Evolutionary conservation across 2,113 vertebrate genomes (phyloP).

Genomic region (Calypte anna): DNA sequence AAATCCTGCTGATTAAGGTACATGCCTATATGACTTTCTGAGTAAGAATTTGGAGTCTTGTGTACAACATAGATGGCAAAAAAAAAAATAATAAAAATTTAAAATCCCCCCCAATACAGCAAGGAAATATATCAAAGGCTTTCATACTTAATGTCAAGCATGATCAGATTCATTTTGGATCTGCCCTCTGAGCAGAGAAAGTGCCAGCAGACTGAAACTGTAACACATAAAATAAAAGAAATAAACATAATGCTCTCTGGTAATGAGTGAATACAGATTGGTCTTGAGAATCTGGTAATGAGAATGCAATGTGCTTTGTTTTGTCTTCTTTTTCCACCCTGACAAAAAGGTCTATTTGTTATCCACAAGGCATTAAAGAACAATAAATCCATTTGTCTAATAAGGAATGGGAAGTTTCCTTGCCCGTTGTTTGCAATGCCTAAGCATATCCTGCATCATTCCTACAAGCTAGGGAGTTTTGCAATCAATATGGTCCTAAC

Average conservation of each 20-base stretch:
- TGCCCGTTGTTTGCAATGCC: not conserved
- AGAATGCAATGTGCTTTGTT: not conserved
- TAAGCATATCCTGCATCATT: not conserved
- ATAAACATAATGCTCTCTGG: not conserved
- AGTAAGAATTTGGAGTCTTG: not conserved
- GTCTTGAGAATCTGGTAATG: not conserved
- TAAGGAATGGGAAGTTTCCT: not conserved
- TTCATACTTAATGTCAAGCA: not conserved
- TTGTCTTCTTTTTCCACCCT: not conserved
- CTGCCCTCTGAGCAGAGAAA: not conserved
- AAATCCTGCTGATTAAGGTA: constrained; percentile 5
- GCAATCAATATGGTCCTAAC: not conserved
- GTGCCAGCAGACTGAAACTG: not conserved
- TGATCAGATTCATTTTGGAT: not conserved
- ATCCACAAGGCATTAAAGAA: not conserved
- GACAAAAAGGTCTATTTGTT: not conserved
- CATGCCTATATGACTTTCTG: not conserved
- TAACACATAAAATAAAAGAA: not conserved
- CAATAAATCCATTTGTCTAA: constrained; percentile 2
- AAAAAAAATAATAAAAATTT: not conserved
- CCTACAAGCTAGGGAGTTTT: not conserved
- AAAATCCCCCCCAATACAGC: not conserved
- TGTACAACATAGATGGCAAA: not conserved
- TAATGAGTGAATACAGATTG: no score
- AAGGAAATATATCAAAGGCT: not conserved